Base-by-base conservation (phyloP, 2,888 invertebrate species). In the Apodemia zela region DNA sequence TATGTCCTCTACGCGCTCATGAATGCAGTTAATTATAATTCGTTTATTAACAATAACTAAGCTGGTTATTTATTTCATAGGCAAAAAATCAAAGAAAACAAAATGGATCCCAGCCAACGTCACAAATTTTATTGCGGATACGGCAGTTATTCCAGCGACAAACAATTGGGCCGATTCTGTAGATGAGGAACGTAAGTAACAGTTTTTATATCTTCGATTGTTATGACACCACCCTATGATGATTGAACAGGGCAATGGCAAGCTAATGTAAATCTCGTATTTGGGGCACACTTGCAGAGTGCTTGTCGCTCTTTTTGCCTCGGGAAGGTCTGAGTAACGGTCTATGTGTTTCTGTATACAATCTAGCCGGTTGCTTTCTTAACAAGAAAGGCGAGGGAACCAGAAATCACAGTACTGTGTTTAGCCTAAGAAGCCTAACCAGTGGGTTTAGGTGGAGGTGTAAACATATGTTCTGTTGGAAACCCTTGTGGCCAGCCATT, bases 301-400 rank as follows among this genome's bases (percentile, higher is more conserved):
- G 94, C 85, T 78, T 65, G 93, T 94, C 93, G 88, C 90, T 82
- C 76, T 72, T 62, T 75, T 74, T 85, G 93, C 93, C 94, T 90
- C 95, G 95, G 95, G 95, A 96, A 95, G 95, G 95, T 96, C 95
- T 95, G 95, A 95, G 95, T 84, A 87, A 93, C 93, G 94, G 94
- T 93, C 92, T 76, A 65, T 75, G 81, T 84, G 86, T 82, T 81
- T 74, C 75, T 64, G 65, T 71, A 73, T 77, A 95, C 93, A 92
- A 93, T 93, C 95, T 93, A 95, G 95, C 92, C 88, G 95, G 94
- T 93, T 92, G 93, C 93, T 93, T 87, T 92, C 92, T 88, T 83
- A 87, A 92, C 78, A 87, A 92, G 93, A 93, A 93, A 93, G 93
- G 80, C 89, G 89, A 92, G 94, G 93, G 95, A 94, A 95, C 95